A percentile compares a stretch with the other conserved stretches of the same genome.
phyloP scores from a whole-genome alignment of 2,113 vertebrate genomes.

The Hippocampus zosterae region DNA sequence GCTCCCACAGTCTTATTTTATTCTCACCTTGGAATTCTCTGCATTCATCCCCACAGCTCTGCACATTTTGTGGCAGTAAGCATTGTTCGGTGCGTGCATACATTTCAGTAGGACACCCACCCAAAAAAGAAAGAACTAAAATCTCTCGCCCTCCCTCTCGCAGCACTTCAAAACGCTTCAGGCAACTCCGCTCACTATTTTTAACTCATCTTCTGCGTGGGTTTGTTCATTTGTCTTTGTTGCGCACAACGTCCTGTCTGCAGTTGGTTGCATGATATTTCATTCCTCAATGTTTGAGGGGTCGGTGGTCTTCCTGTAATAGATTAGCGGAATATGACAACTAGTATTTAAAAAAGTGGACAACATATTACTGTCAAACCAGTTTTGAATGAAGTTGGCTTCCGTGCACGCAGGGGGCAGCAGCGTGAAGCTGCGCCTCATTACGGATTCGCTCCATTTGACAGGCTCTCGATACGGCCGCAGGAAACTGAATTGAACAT shows the following conservation, averaged over 20 bases:
- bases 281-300: no score
- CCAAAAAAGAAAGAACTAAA: neutral
- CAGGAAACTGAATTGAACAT: neutral
- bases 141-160: neutral
- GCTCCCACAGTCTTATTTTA: no score
- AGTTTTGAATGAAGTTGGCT: neutral
- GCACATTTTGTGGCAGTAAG: neutral
- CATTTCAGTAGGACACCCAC: neutral
- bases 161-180: slow-evolving; percentile 13
- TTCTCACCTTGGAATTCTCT: neutral
- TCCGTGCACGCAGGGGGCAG: neutral
- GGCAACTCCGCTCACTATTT: slow-evolving; percentile 34
- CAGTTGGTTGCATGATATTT: neutral
- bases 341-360: neutral
- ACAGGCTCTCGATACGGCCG: neutral
- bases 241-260: neutral
- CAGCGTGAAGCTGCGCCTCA: neutral
- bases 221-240: neutral
- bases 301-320: neutral
- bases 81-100: neutral
- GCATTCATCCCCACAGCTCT: neutral
- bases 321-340: neutral
- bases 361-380: neutral
- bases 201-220: neutral
- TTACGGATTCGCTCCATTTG: neutral